Evolutionary conservation across 1,140 invertebrate species (phyloP).

Genomic region (Drosophila pachea): DNA sequence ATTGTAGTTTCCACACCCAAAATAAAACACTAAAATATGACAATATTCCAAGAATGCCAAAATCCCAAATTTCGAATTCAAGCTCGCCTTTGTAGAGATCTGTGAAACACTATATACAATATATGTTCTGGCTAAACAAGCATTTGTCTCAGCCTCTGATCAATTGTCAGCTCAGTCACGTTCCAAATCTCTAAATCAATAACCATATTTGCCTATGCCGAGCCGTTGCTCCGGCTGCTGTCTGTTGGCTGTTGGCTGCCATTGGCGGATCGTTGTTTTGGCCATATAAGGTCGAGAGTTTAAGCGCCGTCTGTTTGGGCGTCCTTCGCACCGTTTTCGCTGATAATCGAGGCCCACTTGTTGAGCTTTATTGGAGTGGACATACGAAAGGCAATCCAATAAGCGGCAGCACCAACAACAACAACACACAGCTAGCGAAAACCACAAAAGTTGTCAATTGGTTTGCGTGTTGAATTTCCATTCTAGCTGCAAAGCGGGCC

Average conservation of each 20-base stretch:
- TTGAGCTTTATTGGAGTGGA: conserved; percentile 44
- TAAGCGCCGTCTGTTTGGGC: conserved; percentile 58
- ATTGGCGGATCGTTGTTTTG: conserved; percentile 23
- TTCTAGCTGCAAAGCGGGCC: conserved; percentile 12
- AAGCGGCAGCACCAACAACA: background rate
- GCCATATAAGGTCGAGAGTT: conserved; percentile 54
- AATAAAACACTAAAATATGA: background rate
- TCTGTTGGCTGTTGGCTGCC: background rate
- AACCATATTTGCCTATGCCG: conserved; percentile 66
- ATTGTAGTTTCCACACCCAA: conserved; percentile 39
- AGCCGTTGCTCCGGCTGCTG: conserved; percentile 13
- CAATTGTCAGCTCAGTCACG: background rate
- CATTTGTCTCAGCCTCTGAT: background rate
- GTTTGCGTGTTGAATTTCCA: conserved; percentile 53
- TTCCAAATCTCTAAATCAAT: conserved; percentile 36
- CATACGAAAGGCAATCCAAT: conserved; percentile 4
- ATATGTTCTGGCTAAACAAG: background rate
- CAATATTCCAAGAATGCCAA: too few relatives aligned
- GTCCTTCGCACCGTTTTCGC: conserved; percentile 70
- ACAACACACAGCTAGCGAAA: conserved; percentile 27
- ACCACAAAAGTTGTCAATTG: conserved; percentile 41
- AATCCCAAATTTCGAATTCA: background rate
- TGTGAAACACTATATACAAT: too few relatives aligned
- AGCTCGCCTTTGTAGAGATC: too few relatives aligned
- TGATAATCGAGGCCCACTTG: conserved; percentile 57